Conservation (phyloP, 2,113 vertebrate species). For the Sarotherodon lohbergeri region DNA sequence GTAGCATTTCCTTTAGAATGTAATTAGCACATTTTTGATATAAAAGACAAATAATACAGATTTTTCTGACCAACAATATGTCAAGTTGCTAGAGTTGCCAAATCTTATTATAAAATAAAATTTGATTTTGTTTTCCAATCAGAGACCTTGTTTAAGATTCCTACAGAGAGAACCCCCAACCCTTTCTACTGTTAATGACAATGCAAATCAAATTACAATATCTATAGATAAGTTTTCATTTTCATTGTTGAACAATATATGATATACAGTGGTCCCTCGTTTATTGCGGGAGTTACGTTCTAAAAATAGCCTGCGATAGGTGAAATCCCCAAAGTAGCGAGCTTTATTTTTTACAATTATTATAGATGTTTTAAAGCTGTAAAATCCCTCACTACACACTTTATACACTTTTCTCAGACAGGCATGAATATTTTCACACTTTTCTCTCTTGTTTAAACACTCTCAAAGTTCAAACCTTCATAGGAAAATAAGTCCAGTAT, state of each 20-base stretch:
- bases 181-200: background rate
- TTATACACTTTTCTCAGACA: too few species aligned
- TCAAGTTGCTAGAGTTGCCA: background rate
- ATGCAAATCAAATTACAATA: background rate
- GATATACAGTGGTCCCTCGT: too few species aligned
- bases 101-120: background rate
- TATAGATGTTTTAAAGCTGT: too few species aligned
- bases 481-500: too few species aligned
- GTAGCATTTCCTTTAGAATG: background rate
- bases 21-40: background rate
- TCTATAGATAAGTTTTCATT: background rate
- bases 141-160: background rate
- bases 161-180: background rate
- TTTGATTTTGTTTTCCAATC: background rate
- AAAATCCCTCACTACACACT: too few species aligned
- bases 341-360: too few species aligned
- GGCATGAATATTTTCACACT: too few species aligned
- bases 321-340: too few species aligned
- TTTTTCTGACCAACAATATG: background rate
- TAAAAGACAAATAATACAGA: background rate
- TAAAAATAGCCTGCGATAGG: too few species aligned
- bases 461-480: too few species aligned
- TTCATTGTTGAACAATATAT: background rate
- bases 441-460: too few species aligned
- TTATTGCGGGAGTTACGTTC: too few species aligned